Evolutionary conservation across 92 coral and sea anemone species (phyloP).

Genomic region (Montipora capitata): DNA sequence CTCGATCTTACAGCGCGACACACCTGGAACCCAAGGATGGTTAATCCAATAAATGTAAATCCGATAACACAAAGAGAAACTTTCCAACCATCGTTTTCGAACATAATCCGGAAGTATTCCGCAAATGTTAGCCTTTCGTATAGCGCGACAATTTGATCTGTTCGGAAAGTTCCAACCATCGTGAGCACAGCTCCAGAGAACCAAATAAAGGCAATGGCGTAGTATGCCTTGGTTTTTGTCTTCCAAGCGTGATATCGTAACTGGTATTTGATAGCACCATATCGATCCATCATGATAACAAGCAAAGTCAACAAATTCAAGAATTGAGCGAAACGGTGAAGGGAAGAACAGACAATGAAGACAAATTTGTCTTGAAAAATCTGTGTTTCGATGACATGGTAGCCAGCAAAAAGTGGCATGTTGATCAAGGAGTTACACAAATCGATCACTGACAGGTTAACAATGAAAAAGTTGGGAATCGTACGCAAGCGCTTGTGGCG

Average conservation of each 20-base stretch:
- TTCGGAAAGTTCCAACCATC: neutral
- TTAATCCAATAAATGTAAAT: neutral
- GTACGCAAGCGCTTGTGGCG: slow-evolving; percentile 26
- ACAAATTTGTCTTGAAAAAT: slow-evolving; percentile 11
- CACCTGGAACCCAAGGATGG: neutral
- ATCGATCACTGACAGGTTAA: slow-evolving; percentile 41
- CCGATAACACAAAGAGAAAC: slow-evolving; percentile 6
- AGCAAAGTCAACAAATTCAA: slow-evolving; percentile 8
- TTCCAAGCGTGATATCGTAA: slow-evolving; percentile 30
- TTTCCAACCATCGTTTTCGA: slow-evolving; percentile 27
- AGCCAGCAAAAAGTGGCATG: slow-evolving; percentile 35
- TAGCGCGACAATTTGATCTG: neutral
- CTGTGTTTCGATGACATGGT: slow-evolving; percentile 2
- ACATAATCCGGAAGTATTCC: slow-evolving; percentile 40
- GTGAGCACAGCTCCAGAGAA: neutral
- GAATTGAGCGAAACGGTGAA: slow-evolving; percentile 16
- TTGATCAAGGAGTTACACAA: slow-evolving; percentile 21
- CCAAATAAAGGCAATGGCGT: slow-evolving; percentile 25
- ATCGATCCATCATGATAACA: slow-evolving; percentile 35
- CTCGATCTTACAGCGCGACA: slow-evolving; percentile 30
- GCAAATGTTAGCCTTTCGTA: slow-evolving; percentile 9
- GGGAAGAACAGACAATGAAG: neutral
- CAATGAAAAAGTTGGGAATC: slow-evolving; percentile 37
- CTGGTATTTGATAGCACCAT: slow-evolving; percentile 18
- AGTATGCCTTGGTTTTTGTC: slow-evolving; percentile 11